Conservation (phyloP, 2,888 invertebrate species). For the Athalia rosae region DNA sequence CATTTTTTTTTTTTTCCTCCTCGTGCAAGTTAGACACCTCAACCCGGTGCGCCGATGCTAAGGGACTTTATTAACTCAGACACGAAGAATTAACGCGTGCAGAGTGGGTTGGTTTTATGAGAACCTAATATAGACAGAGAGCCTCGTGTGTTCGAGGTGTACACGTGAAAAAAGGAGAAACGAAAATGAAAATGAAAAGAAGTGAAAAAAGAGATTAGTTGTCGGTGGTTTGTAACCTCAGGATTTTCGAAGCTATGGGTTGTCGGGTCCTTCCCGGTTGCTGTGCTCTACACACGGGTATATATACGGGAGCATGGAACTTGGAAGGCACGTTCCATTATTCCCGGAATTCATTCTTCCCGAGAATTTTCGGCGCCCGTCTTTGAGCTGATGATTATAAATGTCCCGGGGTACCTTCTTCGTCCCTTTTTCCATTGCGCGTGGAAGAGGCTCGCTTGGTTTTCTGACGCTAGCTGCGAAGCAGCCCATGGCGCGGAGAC, state of each 20-base stretch:
- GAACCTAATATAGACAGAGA: too few relatives aligned
- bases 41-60: too few relatives aligned
- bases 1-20: background rate
- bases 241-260: too few relatives aligned
- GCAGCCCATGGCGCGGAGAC: background rate
- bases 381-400: constrained; percentile 45
- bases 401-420: constrained; percentile 44
- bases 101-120: too few relatives aligned
- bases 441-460: too few relatives aligned
- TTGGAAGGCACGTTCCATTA: constrained; percentile 32
- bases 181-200: background rate
- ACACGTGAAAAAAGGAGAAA: background rate
- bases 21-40: background rate
- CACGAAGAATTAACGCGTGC: too few relatives aligned
- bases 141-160: too few relatives aligned
- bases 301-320: background rate
- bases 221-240: too few relatives aligned
- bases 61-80: too few relatives aligned
- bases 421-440: constrained; percentile 17
- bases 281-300: background rate
- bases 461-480: background rate
- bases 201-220: too few relatives aligned
- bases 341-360: constrained; percentile 28
- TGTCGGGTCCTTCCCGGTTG: background rate
- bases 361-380: constrained; percentile 44